Conservation (phyloP, 2,888 invertebrate genomes). For the Luperina testacea region DNA sequence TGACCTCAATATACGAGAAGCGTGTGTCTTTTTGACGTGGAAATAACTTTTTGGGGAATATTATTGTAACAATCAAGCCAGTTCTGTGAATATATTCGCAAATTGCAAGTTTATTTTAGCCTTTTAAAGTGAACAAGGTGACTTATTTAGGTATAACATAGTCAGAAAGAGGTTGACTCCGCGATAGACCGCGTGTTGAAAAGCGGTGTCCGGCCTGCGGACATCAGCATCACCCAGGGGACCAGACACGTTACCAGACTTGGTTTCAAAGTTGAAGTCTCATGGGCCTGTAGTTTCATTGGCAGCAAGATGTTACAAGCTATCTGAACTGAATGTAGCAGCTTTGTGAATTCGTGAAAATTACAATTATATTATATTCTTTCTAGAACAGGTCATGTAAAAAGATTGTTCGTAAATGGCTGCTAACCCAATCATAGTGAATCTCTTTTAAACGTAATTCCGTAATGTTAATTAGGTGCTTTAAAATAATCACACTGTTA, state of each 20-base stretch:
- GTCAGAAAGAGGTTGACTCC: too few species aligned
- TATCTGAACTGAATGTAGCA: background rate
- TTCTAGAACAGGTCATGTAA: background rate
- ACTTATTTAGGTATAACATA: background rate
- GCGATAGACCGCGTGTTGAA: background rate
- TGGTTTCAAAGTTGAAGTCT: background rate
- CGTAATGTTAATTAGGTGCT: too few species aligned
- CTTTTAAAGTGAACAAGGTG: background rate
- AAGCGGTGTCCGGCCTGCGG: background rate
- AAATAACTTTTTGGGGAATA: background rate
- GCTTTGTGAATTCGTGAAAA: background rate
- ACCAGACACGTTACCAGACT: background rate
- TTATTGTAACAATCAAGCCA: background rate
- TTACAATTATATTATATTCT: background rate
- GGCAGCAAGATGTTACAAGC: background rate
- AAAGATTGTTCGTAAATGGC: too few species aligned
- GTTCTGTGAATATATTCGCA: background rate
- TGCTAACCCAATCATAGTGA: too few species aligned
- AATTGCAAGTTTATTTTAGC: background rate
- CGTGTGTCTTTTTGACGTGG: background rate
- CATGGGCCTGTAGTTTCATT: background rate
- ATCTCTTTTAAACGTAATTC: too few species aligned
- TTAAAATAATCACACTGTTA: too few species aligned
- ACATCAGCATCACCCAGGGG: background rate
- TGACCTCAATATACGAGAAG: background rate